Percentiles rank a stretch among this genome's conserved stretches.
phyloP scores from a whole-genome alignment of 2,113 vertebrate species.

The Chitala chitala region DNA sequence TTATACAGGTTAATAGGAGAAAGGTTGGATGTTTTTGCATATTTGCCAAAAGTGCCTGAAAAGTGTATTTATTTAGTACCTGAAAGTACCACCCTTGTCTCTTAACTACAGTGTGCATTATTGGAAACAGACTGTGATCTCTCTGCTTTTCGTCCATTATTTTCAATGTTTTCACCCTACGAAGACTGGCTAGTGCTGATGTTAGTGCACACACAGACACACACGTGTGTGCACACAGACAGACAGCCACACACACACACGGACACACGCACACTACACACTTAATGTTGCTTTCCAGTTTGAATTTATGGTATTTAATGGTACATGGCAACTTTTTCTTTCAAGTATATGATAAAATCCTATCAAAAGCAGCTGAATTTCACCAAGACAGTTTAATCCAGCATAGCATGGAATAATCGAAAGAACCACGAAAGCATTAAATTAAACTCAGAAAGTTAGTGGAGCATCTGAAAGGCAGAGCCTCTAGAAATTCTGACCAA shows the following conservation, averaged over 20 bases:
- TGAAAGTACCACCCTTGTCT: constrained; percentile 33
- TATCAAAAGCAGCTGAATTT: constrained; percentile 31
- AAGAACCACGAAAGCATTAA: constrained; percentile 60
- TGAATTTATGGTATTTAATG: constrained; percentile 21
- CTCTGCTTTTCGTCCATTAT: background rate
- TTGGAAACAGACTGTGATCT: background rate
- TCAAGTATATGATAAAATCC: constrained; percentile 25
- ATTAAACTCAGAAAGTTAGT: constrained; percentile 60
- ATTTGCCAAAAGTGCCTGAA: constrained; percentile 28
- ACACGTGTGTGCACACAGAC: background rate
- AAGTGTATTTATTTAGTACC: constrained; percentile 53
- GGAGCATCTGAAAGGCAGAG: constrained; percentile 53
- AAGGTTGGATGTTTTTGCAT: background rate
- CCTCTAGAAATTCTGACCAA: constrained; percentile 51
- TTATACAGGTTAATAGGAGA: background rate
- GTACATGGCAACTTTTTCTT: constrained; percentile 23
- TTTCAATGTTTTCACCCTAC: background rate
- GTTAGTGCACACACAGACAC: background rate
- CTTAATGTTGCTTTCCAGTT: no score
- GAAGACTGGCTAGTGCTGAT: background rate
- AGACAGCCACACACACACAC: no score
- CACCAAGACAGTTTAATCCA: constrained; percentile 25
- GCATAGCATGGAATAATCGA: constrained; percentile 38
- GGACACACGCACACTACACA: background rate
- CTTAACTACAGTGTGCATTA: no score